Evolutionary conservation across 1,140 invertebrate species (phyloP), one percentile per base, ranked within the genome.

Genomic region (Drosophila oshimai): DNA sequence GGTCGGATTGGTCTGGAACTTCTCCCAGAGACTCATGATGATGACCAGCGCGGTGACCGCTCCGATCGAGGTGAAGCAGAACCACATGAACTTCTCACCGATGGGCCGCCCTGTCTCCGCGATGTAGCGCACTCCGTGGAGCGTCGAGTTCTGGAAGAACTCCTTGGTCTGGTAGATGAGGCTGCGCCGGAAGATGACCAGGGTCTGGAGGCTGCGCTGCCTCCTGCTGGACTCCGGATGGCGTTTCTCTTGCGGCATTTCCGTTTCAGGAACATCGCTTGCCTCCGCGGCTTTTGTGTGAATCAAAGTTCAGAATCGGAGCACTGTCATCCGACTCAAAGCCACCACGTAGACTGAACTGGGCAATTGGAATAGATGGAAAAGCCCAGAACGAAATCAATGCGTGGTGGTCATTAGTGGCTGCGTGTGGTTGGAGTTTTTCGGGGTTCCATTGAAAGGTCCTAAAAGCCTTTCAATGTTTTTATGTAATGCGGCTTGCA

Each of bases 1-100:
- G 0, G 95, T 96, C 1, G 95, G 95, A 91, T 95, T 95, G 0
- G 94, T 95, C 92, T 95, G 94, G 90, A 96, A 96, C 83, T 95
- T 96, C 67, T 95, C 93, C 94, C 94, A 95, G 15, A 96, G 92
- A 65, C 93, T 95, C 13, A 94, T 92, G 44, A 96, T 96, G 50
- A 95, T 95, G 18, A 94, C 93, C 34, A 93, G 92, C 0, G 94
- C 94, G 0, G 94, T 93, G 0, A 95, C 92, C 2, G 94, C 92
- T 0, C 95, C 94, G 33, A 93, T 92, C 1, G 93, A 89, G 4
- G 94, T 94, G 70, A 95, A 95, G 54, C 93, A 92, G 71, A 96
- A 95, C 95, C 95, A 96, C 92, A 94, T 93, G 71, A 95, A 93
- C 94, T 94, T 94, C 91, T 95, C 95, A 60, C 93, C 93, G 88